Conservation (phyloP, 1,140 invertebrate species). For the Drosophila ogumai region DNA sequence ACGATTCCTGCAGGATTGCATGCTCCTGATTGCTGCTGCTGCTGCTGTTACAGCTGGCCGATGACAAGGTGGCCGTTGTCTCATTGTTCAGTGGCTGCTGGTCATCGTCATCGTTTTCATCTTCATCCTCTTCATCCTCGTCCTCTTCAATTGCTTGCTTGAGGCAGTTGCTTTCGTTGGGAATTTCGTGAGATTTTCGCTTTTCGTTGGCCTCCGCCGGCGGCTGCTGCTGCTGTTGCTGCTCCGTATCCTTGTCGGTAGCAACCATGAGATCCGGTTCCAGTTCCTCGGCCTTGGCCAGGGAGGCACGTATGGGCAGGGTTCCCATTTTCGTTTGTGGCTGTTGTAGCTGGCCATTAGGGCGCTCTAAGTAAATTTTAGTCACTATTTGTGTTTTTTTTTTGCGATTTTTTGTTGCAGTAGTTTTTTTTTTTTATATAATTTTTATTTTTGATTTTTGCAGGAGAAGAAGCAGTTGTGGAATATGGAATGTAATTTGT, state of each 20-base stretch:
- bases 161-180: conserved; percentile 68
- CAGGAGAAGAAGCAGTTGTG: conserved; percentile 32
- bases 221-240: conserved; percentile 4
- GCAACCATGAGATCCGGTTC: conserved; percentile 54
- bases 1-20: conserved; percentile 38
- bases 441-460: conserved; percentile 30
- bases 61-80: conserved; percentile 66
- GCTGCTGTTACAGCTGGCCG: conserved; percentile 50
- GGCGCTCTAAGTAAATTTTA: conserved; percentile 80
- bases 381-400: conserved; percentile 54
- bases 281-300: conserved; percentile 70
- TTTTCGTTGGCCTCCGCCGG: conserved; percentile 5
- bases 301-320: conserved; percentile 61
- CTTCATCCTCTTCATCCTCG: conserved; percentile 60
- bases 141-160: conserved; percentile 21
- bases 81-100: conserved; percentile 75
- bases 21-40: conserved; percentile 26
- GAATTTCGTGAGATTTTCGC: conserved; percentile 43
- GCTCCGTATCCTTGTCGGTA: conserved; percentile 20
- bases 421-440: conserved; percentile 26
- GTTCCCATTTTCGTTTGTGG: conserved; percentile 53
- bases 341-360: conserved; percentile 25
- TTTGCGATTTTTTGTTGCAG: conserved; percentile 24
- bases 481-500: conserved; percentile 34
- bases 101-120: conserved; percentile 73